Evolutionary conservation across 2,888 invertebrate genomes (phyloP).

Genomic region (Anthophora plumipes): DNA sequence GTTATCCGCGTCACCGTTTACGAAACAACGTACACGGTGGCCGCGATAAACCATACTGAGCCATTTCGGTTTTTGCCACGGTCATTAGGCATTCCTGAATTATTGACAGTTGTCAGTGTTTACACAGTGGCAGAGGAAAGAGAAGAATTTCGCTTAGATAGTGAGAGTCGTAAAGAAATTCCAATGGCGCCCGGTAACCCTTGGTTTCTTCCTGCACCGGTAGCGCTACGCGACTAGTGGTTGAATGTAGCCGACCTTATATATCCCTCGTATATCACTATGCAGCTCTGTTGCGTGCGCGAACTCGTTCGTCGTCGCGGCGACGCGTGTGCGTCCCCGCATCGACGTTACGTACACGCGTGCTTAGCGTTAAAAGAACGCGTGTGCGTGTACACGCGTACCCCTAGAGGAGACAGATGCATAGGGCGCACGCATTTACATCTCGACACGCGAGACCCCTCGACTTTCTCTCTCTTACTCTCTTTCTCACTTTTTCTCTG

Average conservation of each 20-base stretch:
- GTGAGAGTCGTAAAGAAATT: constrained; percentile 56
- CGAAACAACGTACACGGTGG: constrained; percentile 13
- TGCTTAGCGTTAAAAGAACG: constrained; percentile 57
- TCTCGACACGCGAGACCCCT: constrained; percentile 68
- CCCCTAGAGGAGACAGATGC: constrained; percentile 70
- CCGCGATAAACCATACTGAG: neutral
- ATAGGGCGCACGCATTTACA: constrained; percentile 70
- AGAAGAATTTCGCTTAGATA: constrained; percentile 39
- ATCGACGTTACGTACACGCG: constrained; percentile 55
- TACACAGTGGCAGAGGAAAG: neutral
- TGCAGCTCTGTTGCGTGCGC: constrained; percentile 61
- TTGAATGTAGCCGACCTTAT: constrained; percentile 51
- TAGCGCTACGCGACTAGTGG: constrained; percentile 55
- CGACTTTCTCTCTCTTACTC: constrained; percentile 51
- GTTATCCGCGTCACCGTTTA: neutral
- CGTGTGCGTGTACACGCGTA: constrained; percentile 52
- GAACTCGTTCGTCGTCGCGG: constrained; percentile 54
- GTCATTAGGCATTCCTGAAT: constrained; percentile 26
- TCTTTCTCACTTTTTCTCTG: neutral
- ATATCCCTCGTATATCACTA: constrained; percentile 59
- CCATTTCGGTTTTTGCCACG: constrained; percentile 10
- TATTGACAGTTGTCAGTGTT: constrained; percentile 5
- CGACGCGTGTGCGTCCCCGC: constrained; percentile 50
- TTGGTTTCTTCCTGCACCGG: constrained; percentile 34
- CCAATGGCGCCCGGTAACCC: constrained; percentile 33